phyloP scores from a whole-genome alignment of 2,888 invertebrate genomes.

The Diadromus collaris region DNA sequence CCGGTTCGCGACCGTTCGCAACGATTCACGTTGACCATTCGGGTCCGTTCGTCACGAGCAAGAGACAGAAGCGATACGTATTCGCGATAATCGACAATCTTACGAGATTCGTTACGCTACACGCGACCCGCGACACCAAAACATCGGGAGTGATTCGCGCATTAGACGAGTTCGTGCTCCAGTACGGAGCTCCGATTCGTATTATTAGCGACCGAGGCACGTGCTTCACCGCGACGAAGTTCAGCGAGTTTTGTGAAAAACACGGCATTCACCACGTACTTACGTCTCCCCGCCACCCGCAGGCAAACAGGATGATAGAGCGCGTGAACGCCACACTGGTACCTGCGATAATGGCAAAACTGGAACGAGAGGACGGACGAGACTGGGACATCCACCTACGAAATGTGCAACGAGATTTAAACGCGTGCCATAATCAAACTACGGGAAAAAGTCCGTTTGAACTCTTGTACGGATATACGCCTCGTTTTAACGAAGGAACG shows the following conservation, averaged over 20 bases:
- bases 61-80: slow-evolving; percentile 59
- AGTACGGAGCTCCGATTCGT: slow-evolving; percentile 23
- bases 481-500: slow-evolving; percentile 20
- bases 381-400: slow-evolving; percentile 39
- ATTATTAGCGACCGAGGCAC: slow-evolving; percentile 60
- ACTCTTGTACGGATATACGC: slow-evolving; percentile 50
- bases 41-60: slow-evolving; percentile 55
- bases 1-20: slow-evolving; percentile 63
- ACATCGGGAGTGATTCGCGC: slow-evolving; percentile 13
- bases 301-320: slow-evolving; percentile 61
- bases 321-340: slow-evolving; percentile 39
- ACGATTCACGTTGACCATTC: slow-evolving; percentile 63
- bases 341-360: slow-evolving; percentile 23
- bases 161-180: slow-evolving; percentile 7
- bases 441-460: slow-evolving; percentile 59
- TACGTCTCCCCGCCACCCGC: slow-evolving; percentile 59
- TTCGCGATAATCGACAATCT: slow-evolving; percentile 64
- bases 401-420: slow-evolving; percentile 59
- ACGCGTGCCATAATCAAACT: slow-evolving; percentile 51
- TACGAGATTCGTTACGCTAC: slow-evolving; percentile 45
- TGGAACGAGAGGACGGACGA: slow-evolving; percentile 12
- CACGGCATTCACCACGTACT: slow-evolving; percentile 54
- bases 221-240: slow-evolving; percentile 31
- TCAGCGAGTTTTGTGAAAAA: slow-evolving; percentile 47
- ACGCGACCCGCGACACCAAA: slow-evolving; percentile 22